Evolutionary conservation across 2,797 vertebrate genomes (phyloP).

Genomic region (Acanthiza pusilla): DNA sequence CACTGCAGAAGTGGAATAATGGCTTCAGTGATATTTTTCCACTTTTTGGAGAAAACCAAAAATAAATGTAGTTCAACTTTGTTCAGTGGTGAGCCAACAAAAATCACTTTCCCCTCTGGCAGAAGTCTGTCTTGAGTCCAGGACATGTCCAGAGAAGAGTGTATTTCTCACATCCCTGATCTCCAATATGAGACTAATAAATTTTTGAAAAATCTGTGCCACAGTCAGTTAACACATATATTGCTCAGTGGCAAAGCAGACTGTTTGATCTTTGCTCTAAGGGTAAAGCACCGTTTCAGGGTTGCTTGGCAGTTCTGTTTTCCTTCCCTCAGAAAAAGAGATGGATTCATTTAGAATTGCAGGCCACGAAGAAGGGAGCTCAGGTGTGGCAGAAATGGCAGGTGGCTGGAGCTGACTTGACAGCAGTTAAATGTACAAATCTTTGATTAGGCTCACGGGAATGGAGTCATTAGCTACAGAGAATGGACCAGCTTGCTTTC

Average conservation of each 20-base stretch:
- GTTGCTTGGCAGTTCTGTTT: conserved; percentile 85
- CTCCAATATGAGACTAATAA: neutral
- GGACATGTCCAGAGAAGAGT: neutral
- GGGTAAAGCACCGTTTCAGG: conserved; percentile 68
- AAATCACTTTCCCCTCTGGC: neutral
- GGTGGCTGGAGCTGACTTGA: conserved; percentile 90
- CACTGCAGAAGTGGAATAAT: conserved; percentile 1
- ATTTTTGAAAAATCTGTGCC: neutral
- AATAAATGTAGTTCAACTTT: neutral
- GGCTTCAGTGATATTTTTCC: conserved; percentile 34
- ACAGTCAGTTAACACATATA: conserved; percentile 9
- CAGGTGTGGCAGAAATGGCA: conserved; percentile 86
- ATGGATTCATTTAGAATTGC: conserved; percentile 81
- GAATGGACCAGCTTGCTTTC: conserved; percentile 80
- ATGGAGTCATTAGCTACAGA: conserved; percentile 85
- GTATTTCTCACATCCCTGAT: neutral
- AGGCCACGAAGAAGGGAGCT: conserved; percentile 74
- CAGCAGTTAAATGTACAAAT: conserved; percentile 95
- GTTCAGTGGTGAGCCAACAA: neutral
- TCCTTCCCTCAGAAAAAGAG: conserved; percentile 78
- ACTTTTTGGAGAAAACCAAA: conserved; percentile 3
- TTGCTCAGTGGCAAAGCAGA: conserved; percentile 19
- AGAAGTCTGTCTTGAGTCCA: neutral
- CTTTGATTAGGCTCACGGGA: conserved; percentile 90
- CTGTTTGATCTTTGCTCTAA: conserved; percentile 61